Evolutionary conservation across 2,113 vertebrate genomes (phyloP).

Genomic region (Grammomys dolichurus): DNA sequence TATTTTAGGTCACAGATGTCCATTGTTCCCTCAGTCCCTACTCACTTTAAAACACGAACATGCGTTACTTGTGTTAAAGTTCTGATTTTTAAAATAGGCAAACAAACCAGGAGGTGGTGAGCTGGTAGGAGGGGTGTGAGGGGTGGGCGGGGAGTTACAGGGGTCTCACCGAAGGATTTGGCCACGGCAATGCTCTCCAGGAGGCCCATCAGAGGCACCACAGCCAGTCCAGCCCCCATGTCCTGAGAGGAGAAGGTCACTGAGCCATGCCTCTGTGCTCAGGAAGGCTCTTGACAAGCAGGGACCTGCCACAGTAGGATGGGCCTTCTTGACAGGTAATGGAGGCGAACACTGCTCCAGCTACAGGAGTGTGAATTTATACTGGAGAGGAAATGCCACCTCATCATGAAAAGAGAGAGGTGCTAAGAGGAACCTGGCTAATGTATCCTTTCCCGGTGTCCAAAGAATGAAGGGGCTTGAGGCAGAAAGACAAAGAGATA

Average conservation of each 20-base stretch:
- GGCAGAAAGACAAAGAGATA: background rate
- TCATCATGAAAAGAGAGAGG: accelerated
- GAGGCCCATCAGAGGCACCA: slow-evolving; percentile 95
- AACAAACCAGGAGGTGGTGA: background rate
- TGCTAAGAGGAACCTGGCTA: background rate
- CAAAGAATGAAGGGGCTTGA: accelerated
- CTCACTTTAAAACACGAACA: background rate
- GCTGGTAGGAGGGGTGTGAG: accelerated
- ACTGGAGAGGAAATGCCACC: background rate
- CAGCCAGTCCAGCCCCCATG: slow-evolving; percentile 92
- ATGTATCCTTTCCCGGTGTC: accelerated
- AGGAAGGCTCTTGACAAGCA: background rate
- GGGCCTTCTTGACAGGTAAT: accelerated
- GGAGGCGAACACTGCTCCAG: accelerated
- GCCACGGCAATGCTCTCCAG: slow-evolving; percentile 96
- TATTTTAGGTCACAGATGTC: background rate
- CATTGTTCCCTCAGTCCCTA: background rate
- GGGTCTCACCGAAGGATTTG: slow-evolving; percentile 94
- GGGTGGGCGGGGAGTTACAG: background rate
- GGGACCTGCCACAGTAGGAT: accelerated
- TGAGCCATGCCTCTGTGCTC: accelerated
- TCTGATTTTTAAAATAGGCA: background rate
- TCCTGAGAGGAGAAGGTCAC: slow-evolving; percentile 83
- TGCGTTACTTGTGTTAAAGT: background rate
- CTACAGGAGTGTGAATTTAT: background rate